phyloP scores from a whole-genome alignment of 2,888 invertebrate species.

The Panzeria rudis region DNA sequence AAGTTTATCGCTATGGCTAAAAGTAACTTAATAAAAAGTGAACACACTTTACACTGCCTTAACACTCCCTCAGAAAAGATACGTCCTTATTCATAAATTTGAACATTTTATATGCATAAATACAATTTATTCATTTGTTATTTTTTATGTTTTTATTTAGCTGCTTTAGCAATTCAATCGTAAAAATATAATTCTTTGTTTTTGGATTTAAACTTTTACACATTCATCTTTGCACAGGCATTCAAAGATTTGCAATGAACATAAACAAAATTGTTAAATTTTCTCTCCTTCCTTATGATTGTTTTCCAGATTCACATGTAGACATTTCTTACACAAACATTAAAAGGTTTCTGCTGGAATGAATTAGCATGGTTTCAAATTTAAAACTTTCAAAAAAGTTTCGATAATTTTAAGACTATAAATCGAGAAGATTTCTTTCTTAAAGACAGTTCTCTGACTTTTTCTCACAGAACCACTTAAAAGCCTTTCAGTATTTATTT shows the following conservation, averaged over 20 bases:
- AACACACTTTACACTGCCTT: background rate
- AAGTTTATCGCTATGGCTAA: background rate
- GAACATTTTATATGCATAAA: background rate
- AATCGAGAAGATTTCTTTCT: too few relatives aligned
- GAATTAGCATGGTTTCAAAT: background rate
- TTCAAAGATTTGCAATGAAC: background rate
- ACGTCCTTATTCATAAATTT: constrained; percentile 1
- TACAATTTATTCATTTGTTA: constrained; percentile 40
- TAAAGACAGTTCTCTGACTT: too few relatives aligned
- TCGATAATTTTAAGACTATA: too few relatives aligned
- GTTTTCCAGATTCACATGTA: constrained; percentile 34
- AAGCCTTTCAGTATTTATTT: too few relatives aligned
- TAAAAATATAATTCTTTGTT: constrained; percentile 71
- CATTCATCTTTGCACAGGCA: constrained; percentile 19
- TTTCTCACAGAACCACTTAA: too few relatives aligned
- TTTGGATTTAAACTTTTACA: constrained; percentile 38
- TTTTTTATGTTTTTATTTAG: constrained; percentile 44
- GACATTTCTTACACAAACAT: constrained; percentile 15
- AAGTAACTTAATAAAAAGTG: background rate
- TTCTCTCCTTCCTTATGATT: constrained; percentile 29
- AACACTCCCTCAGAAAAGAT: background rate
- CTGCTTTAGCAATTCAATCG: constrained; percentile 71
- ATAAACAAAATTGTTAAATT: constrained; percentile 46
- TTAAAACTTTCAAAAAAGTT: too few relatives aligned
- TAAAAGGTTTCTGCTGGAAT: background rate